Evolutionary conservation across 2,888 invertebrate species (phyloP), one percentile per base, ranked within the genome.

Genomic region (Antitype chi): DNA sequence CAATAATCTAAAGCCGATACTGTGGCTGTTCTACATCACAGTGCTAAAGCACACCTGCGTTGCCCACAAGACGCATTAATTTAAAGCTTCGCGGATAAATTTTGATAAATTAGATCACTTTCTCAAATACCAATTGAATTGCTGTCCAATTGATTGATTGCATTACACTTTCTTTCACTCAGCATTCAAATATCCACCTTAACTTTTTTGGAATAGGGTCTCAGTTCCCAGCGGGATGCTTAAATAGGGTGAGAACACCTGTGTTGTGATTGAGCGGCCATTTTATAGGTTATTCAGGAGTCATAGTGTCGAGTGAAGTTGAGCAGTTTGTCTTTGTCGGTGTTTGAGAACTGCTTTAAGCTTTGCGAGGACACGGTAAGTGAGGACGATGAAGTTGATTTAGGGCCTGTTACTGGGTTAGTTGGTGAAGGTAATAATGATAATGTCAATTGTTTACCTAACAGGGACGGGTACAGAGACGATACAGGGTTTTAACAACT

Each of bases 51-150:
- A 77, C 90, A 92, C 88, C 91, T 90, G 92, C 69, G 85, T 74
- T 74, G 60, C 70, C 87, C 70, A 72, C 82, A 80, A 85, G 62
- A 70, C 76, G 73, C 76, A 89, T 88, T 85, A 87, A 90, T 88
- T 88, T 86, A 82, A 87, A 87, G 76, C 88, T 82, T 81, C 72
- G 75, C 68, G 85, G 86, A 91, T 90, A 90, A 90, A 92, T 90
- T 91, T 90, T 92, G 92, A 92, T 92, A 91, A 92, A 93, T 92
- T 91, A 89, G 85, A 90, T 90, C 90, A 90, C 88, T 90, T 90
- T 89, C 89, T 89, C 88, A 87, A 88, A 89, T 88, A 87, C 82
- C 90, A 88, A 90, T 92, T 89, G 88, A 89, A 90, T 86, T 83
- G 85, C 82, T 76, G 84, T 82, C 87, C 74, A 76, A 86, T 88